Conservation (phyloP, 1,140 invertebrate genomes). For the Musca domestica region DNA sequence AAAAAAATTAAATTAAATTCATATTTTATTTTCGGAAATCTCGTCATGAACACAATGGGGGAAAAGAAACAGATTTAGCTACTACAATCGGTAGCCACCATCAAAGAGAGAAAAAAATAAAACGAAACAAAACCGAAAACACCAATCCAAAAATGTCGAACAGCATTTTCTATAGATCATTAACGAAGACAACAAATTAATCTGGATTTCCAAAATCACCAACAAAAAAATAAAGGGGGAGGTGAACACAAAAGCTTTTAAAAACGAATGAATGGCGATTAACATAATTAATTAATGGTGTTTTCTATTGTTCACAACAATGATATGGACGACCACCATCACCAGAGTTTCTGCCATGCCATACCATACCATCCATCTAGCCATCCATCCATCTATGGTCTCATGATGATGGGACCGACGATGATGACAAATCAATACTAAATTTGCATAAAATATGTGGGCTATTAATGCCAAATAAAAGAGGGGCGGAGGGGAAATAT, state of each 20-base stretch:
- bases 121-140: not conserved
- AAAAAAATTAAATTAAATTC: too few relatives aligned
- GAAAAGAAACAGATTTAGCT: too few relatives aligned
- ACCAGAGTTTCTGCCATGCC: too few relatives aligned
- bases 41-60: too few relatives aligned
- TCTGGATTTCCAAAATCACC: slow-evolving; percentile 1
- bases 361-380: too few relatives aligned
- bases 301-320: not conserved
- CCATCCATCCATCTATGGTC: too few relatives aligned
- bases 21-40: too few relatives aligned
- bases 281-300: slow-evolving; percentile 14
- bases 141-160: not conserved
- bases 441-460: slow-evolving; percentile 17
- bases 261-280: not conserved
- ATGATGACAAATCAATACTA: not conserved
- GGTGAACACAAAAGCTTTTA: not conserved
- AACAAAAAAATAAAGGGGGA: not conserved
- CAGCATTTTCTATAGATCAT: slow-evolving; percentile 5
- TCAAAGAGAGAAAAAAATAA: not conserved
- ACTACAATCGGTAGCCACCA: not conserved
- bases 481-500: too few relatives aligned
- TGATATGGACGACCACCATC: not conserved
- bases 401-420: not conserved
- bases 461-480: not conserved
- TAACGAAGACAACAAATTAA: slow-evolving; percentile 16